Percentiles rank a stretch among this genome's conserved stretches.
phyloP scores from a whole-genome alignment of 1,140 invertebrate species.

The Leptoteleia sp. region DNA sequence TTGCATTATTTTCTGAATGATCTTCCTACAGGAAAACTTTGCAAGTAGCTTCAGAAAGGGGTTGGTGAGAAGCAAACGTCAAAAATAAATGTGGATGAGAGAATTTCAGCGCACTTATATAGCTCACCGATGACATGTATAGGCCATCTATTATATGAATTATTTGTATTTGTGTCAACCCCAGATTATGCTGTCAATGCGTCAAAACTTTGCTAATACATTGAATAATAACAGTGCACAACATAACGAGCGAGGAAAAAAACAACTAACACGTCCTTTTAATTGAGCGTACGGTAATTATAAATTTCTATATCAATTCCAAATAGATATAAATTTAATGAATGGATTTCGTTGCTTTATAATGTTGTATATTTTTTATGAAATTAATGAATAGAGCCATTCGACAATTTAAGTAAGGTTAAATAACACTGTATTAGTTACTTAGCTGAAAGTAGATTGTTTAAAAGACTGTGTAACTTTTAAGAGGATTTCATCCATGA shows the following conservation, averaged over 20 bases:
- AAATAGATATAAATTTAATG: too few species aligned
- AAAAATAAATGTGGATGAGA: slow-evolving; percentile 45
- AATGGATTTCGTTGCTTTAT: too few species aligned
- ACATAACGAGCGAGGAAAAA: neutral
- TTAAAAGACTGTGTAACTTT: too few species aligned
- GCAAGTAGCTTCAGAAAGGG: slow-evolving; percentile 29
- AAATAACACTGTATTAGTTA: too few species aligned
- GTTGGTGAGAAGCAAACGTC: slow-evolving; percentile 29
- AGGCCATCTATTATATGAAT: slow-evolving; percentile 41
- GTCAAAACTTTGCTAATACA: slow-evolving; percentile 35
- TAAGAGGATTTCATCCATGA: too few species aligned
- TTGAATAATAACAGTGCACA: slow-evolving; percentile 24
- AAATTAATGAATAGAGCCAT: too few species aligned
- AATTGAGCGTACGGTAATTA: slow-evolving; percentile 4
- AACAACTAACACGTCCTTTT: slow-evolving; percentile 3
- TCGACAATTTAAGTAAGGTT: too few species aligned
- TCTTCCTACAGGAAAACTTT: slow-evolving; percentile 52
- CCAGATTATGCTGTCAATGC: slow-evolving; percentile 49
- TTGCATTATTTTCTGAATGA: slow-evolving; percentile 56
- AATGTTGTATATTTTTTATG: too few species aligned
- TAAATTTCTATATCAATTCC: too few species aligned
- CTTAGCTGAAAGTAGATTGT: too few species aligned
- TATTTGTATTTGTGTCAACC: slow-evolving; percentile 50
- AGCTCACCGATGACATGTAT: slow-evolving; percentile 23
- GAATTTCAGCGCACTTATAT: slow-evolving; percentile 27